phyloP scores from a whole-genome alignment of 2,113 vertebrate genomes.

The crab-eating macaque (Macaca fascicularis) region DNA sequence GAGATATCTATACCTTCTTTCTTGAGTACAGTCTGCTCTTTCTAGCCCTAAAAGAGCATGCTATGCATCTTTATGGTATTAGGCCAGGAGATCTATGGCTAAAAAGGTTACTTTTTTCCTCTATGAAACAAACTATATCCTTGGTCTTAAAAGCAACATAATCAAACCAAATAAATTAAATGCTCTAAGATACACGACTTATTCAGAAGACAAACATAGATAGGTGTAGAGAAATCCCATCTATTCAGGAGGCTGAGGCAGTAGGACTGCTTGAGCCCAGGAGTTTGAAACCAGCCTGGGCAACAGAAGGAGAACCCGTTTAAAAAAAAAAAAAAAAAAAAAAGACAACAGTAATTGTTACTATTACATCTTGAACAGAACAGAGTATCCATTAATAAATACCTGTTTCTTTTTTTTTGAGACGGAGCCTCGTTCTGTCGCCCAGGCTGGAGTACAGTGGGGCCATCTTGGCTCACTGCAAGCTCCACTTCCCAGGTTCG shows the following conservation, averaged over 20 bases:
- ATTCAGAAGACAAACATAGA: neutral
- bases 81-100: neutral
- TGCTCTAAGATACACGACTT: neutral
- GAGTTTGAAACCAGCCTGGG: neutral
- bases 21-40: neutral
- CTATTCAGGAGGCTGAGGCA: neutral
- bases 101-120: neutral
- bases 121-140: neutral
- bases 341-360: neutral
- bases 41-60: neutral
- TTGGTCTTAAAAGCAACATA: slow-evolving; percentile 30
- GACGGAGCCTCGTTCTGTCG: no score
- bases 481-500: no score
- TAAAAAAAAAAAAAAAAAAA: neutral
- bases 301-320: neutral
- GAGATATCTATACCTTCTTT: neutral
- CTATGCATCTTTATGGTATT: neutral
- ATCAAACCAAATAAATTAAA: slow-evolving; percentile 29
- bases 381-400: slow-evolving; percentile 1
- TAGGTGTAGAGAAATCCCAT: neutral
- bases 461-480: no score
- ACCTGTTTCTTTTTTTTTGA: neutral
- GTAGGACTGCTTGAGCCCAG: neutral
- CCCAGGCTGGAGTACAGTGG: no score
- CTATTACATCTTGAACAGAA: neutral